Percentiles rank a stretch among this genome's conserved stretches.
Conservation (phyloP, 1,140 invertebrate genomes). For the Drosophila repletoides region DNA sequence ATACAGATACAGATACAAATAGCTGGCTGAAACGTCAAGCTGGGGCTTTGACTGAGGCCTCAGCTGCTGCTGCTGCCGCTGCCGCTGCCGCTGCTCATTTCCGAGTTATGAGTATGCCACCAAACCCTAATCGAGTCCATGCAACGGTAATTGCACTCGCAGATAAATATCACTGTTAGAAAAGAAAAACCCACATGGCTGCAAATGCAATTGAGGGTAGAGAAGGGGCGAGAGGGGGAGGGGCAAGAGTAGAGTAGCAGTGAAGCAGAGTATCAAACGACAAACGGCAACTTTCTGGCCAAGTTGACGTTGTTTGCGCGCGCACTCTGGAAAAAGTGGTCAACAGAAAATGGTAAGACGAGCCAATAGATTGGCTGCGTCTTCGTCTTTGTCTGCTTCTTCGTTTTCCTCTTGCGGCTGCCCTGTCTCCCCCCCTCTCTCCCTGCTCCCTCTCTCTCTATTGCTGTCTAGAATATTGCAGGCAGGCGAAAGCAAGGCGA, state of each 20-base stretch:
- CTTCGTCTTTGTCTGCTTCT: slow-evolving; percentile 7
- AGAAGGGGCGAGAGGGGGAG: background rate
- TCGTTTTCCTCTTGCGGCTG: background rate
- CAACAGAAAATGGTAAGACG: slow-evolving; percentile 70
- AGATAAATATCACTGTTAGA: slow-evolving; percentile 79
- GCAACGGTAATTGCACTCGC: slow-evolving; percentile 74
- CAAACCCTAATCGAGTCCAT: slow-evolving; percentile 75
- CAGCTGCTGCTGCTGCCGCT: too few relatives aligned
- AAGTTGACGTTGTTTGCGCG: slow-evolving; percentile 58
- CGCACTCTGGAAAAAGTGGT: slow-evolving; percentile 61
- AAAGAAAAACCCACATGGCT: slow-evolving; percentile 73
- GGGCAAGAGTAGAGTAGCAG: background rate
- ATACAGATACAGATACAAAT: slow-evolving; percentile 15
- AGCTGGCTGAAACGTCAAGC: slow-evolving; percentile 32
- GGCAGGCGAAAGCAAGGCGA: slow-evolving; percentile 46
- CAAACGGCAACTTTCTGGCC: slow-evolving; percentile 56
- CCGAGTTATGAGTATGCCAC: slow-evolving; percentile 68
- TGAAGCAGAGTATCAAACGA: background rate
- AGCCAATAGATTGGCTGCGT: slow-evolving; percentile 58
- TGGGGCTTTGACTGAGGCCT: too few relatives aligned
- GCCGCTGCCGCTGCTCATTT: slow-evolving; percentile 46
- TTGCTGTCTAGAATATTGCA: slow-evolving; percentile 17
- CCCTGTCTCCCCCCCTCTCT: background rate
- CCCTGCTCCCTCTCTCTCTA: background rate
- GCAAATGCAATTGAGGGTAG: background rate